phyloP scores from a whole-genome alignment of 2,113 vertebrate species.

The Nymphicus hollandicus region DNA sequence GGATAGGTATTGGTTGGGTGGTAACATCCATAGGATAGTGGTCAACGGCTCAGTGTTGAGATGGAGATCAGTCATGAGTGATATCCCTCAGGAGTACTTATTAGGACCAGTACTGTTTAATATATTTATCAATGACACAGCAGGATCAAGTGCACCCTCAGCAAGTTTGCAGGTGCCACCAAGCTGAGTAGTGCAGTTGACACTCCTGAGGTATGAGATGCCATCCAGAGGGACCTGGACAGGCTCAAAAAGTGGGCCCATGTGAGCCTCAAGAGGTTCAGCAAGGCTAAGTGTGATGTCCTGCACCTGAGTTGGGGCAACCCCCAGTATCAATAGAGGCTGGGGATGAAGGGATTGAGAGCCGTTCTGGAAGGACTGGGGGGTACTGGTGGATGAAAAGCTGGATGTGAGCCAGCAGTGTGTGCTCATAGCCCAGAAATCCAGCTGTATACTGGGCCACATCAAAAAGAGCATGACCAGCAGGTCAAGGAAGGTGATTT shows the following conservation, averaged over 20 bases:
- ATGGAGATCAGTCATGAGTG: not conserved
- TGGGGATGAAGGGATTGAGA: not conserved
- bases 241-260: not conserved
- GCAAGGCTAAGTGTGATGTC: not conserved
- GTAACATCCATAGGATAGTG: not conserved
- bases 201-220: fast-evolving
- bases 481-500: fast-evolving
- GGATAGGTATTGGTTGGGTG: not conserved
- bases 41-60: not conserved
- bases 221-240: not conserved
- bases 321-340: fast-evolving
- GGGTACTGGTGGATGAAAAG: fast-evolving
- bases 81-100: not conserved
- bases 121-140: not conserved
- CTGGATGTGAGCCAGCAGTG: not conserved
- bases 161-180: not conserved
- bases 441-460: not conserved
- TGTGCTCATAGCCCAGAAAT: not conserved
- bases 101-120: not conserved
- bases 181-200: not conserved
- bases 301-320: not conserved
- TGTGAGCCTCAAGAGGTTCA: not conserved
- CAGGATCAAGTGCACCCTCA: not conserved
- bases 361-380: not conserved
- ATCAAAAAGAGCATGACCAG: fast-evolving